Evolutionary conservation across 2,797 vertebrate genomes (phyloP).

Genomic region (Tarsius wallacei): DNA sequence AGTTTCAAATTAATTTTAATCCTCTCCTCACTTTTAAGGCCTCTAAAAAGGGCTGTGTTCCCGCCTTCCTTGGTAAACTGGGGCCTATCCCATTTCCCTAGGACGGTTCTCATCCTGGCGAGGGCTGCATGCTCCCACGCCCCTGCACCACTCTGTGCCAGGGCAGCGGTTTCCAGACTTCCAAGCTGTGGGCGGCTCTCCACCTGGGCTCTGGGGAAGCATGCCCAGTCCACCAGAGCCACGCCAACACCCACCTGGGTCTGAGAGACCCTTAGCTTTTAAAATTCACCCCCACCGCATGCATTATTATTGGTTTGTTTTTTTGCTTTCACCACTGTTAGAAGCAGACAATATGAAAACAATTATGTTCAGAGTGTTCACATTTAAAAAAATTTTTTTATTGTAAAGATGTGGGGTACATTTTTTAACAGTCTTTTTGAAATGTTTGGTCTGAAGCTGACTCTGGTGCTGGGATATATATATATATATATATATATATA

Average conservation of each 20-base stretch:
- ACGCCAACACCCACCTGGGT: neutral
- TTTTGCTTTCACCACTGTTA: conserved; percentile 44
- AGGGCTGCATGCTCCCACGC: fast-evolving
- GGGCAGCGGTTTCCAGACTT: neutral
- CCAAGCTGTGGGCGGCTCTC: neutral
- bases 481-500: too few species aligned
- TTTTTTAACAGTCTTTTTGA: neutral
- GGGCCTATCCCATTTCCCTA: conserved; percentile 80
- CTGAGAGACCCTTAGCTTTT: neutral
- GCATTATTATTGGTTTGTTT: neutral
- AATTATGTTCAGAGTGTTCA: neutral
- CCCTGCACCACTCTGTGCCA: conserved; percentile 9
- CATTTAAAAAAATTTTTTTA: too few species aligned
- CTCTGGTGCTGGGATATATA: neutral
- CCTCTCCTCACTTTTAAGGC: conserved; percentile 87
- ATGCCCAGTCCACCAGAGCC: neutral
- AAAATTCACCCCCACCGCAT: neutral
- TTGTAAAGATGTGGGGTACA: too few species aligned
- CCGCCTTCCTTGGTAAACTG: conserved; percentile 85
- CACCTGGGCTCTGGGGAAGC: conserved; percentile 51
- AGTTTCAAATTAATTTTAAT: conserved; percentile 91
- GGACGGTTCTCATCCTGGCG: conserved; percentile 59
- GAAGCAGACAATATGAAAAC: conserved; percentile 41
- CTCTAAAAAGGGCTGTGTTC: conserved; percentile 85
- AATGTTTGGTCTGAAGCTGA: neutral